Conservation (phyloP, 2,113 vertebrate species). For the Mola mola region DNA sequence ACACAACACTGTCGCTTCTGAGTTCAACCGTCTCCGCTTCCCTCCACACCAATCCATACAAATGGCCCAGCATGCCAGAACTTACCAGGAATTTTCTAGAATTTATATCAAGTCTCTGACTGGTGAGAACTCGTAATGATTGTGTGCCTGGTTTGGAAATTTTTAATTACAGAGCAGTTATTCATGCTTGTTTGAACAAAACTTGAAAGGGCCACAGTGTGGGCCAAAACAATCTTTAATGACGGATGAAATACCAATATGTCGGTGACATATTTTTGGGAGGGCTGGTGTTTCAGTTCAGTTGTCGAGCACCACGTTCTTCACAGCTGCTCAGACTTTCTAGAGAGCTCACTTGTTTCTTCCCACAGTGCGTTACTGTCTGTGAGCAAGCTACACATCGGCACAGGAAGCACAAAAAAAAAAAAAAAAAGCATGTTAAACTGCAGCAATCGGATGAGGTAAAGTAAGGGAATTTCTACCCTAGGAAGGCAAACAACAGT, state of each 20-base stretch:
- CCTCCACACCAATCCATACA: no score
- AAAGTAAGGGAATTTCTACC: constrained; percentile 71
- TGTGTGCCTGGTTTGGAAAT: constrained; percentile 23
- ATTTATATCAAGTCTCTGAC: no score
- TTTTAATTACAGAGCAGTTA: constrained; percentile 51
- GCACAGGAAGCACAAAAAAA: constrained; percentile 30
- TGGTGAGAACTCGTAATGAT: no score
- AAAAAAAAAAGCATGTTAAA: constrained; percentile 36
- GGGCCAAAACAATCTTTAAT: constrained; percentile 48
- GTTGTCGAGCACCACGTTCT: constrained; percentile 31
- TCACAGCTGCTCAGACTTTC: constrained; percentile 52
- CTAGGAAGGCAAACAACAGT: constrained; percentile 63
- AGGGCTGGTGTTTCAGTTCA: constrained; percentile 29
- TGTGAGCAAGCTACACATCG: constrained; percentile 53
- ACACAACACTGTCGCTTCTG: constrained; percentile 78
- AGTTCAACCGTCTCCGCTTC: constrained; percentile 40
- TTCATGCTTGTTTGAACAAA: constrained; percentile 43
- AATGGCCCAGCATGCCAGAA: no score
- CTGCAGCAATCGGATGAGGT: constrained; percentile 54
- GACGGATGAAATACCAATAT: constrained; percentile 41
- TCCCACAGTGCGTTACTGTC: constrained; percentile 62
- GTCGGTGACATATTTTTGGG: constrained; percentile 52
- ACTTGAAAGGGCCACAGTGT: constrained; percentile 40
- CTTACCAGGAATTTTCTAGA: no score
- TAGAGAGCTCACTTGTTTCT: constrained; percentile 30